Evolutionary conservation across 2,888 invertebrate genomes (phyloP).

Genomic region (Cosmopolites sordidus): DNA sequence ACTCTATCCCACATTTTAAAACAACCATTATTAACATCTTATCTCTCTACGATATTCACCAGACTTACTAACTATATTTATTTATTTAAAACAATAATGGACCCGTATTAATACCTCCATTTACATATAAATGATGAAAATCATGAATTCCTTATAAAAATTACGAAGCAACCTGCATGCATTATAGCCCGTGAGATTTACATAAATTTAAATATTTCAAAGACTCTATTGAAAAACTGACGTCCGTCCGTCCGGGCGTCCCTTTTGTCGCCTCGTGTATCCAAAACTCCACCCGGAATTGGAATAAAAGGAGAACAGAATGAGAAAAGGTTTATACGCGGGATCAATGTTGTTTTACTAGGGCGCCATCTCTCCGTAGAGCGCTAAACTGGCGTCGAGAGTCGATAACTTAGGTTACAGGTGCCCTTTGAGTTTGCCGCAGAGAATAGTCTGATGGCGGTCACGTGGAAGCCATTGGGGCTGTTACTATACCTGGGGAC

Average conservation of each 20-base stretch:
- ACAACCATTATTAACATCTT: too few species aligned
- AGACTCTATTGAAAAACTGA: background rate
- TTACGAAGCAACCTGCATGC: too few species aligned
- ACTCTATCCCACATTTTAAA: too few species aligned
- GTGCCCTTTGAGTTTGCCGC: background rate
- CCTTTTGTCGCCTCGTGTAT: background rate
- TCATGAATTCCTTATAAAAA: too few species aligned
- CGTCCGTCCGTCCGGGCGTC: too few species aligned
- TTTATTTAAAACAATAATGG: too few species aligned
- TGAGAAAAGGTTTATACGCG: too few species aligned
- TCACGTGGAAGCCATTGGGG: background rate
- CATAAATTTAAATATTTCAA: background rate
- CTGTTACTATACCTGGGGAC: too few species aligned
- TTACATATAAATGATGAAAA: too few species aligned
- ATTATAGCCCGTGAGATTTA: background rate
- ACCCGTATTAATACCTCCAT: too few species aligned
- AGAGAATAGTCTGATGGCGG: background rate
- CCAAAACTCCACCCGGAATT: background rate
- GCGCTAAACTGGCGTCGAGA: constrained; percentile 2
- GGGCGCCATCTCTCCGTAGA: constrained; percentile 7
- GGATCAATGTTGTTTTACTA: constrained; percentile 1
- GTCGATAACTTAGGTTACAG: constrained; percentile 6
- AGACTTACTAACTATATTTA: too few species aligned
- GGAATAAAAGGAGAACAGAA: constrained; percentile 6
- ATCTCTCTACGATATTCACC: too few species aligned